Evolutionary conservation across 2,888 invertebrate genomes (phyloP).

Genomic region (Colostygia pectinataria): DNA sequence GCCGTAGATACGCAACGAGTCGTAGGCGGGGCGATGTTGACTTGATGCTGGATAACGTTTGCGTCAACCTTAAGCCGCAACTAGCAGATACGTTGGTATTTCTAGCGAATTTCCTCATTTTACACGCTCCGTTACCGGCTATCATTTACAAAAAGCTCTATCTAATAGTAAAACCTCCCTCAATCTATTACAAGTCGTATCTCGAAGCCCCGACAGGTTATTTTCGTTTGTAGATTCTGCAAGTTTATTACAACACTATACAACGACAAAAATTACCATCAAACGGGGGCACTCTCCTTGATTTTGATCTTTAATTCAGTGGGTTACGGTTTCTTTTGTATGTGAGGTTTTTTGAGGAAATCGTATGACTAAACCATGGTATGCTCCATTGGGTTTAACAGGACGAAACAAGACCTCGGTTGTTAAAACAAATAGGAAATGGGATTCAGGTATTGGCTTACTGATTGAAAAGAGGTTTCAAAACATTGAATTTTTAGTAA

Average conservation of each 20-base stretch:
- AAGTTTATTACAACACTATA: conserved; percentile 6
- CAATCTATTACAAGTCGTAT: background rate
- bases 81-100: background rate
- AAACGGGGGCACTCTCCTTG: background rate
- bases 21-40: too few species aligned
- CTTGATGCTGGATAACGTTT: too few species aligned
- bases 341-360: conserved; percentile 8
- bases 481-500: background rate
- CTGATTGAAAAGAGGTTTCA: conserved; percentile 8
- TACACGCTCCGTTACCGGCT: conserved; percentile 3
- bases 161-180: background rate
- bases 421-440: conserved; percentile 13
- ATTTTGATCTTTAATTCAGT: conserved; percentile 4
- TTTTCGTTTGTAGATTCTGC: conserved; percentile 4
- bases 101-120: background rate
- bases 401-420: conserved; percentile 14
- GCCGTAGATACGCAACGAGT: too few species aligned
- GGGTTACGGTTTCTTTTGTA: background rate
- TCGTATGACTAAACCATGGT: conserved; percentile 12
- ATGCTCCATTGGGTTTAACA: conserved; percentile 14
- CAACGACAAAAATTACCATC: conserved; percentile 13
- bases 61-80: too few species aligned
- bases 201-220: background rate
- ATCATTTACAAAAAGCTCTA: conserved; percentile 7
- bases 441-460: conserved; percentile 15